Evolutionary conservation across 2,113 vertebrate species (phyloP).

Genomic region (Clarias gariepinus): DNA sequence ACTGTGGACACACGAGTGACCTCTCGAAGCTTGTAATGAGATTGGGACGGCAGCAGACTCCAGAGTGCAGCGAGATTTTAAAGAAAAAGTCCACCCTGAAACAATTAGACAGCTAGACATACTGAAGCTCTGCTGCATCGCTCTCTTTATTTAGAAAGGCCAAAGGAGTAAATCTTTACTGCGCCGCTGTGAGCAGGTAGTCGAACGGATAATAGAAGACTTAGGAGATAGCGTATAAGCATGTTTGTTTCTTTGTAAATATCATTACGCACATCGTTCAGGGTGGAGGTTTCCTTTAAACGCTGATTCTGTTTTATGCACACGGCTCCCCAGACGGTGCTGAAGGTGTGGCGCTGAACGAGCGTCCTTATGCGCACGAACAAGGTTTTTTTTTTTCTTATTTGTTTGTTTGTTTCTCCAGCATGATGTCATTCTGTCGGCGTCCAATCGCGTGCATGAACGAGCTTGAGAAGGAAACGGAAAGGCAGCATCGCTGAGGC

Average conservation of each 20-base stretch:
- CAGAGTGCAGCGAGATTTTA: slow-evolving; percentile 5
- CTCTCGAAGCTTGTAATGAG: slow-evolving; percentile 1
- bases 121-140: not conserved
- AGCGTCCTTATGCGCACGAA: not conserved
- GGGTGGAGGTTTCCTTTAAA: slow-evolving; percentile 1
- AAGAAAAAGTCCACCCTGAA: slow-evolving; percentile 7
- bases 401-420: not conserved
- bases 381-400: too few relatives aligned
- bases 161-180: not conserved
- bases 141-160: not conserved
- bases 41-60: slow-evolving; percentile 19
- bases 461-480: not conserved
- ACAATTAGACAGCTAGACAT: not conserved
- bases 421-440: not conserved
- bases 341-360: not conserved
- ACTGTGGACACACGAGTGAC: slow-evolving; percentile 32
- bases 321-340: not conserved
- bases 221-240: not conserved
- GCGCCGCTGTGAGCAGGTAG: not conserved
- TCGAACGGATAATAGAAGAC: not conserved
- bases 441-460: not conserved
- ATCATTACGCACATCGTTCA: too few relatives aligned
- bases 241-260: not conserved
- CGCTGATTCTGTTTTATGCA: not conserved
- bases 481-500: slow-evolving; percentile 20